Base-by-base conservation (phyloP, 2,888 invertebrate species). In the Archips xylosteana region DNA sequence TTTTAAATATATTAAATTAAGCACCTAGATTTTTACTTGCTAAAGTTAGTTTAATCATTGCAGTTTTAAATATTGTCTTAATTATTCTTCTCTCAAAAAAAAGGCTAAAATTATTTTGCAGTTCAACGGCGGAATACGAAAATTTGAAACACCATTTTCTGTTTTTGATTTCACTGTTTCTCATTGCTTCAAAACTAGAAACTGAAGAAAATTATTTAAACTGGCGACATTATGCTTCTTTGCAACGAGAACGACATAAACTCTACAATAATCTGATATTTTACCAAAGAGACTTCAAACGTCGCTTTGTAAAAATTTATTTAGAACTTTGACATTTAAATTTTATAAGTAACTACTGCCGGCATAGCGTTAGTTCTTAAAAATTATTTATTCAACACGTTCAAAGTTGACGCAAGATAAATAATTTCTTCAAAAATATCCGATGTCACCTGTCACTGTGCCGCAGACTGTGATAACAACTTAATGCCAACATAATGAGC, bases 371-470 rank as follows among this genome's bases (percentile, higher is more conserved):
- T 36, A 51, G 47, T n/a, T 45, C 60, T 47, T 39, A 23, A 45
- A 51, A 61, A 42, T 45, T 69, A 71, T 70, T 75, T 54, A 57
- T 68, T 75, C 67, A 67, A 75, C 70, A 75, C 57, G 42, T 75
- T 62, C 57, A 60, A 45, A 70, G 69, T 62, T 45, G 66, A 63
- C 49, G 67, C 60, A 67, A 60, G 51, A 75, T 60, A 71, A 75
- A 72, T 73, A 72, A 74, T 34, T 51, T 59, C 34, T 69, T 75
- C n/a, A 71, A 71, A 67, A 71, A 75, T 67, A 66, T 70, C 70
- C 59, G 69, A 62, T 80, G 79, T 82, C 85, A 83, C 85, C 83
- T 85, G 85, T 86, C 87, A 80, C 81, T 80, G 75, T 76, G 74
- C 75, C 62, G 75, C 75, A 75, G 71, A 66, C 70, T 78, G 75